Percentiles rank a stretch among this genome's conserved stretches.
Conservation (phyloP, 2,888 invertebrate genomes). For the Heliconius aoede region DNA sequence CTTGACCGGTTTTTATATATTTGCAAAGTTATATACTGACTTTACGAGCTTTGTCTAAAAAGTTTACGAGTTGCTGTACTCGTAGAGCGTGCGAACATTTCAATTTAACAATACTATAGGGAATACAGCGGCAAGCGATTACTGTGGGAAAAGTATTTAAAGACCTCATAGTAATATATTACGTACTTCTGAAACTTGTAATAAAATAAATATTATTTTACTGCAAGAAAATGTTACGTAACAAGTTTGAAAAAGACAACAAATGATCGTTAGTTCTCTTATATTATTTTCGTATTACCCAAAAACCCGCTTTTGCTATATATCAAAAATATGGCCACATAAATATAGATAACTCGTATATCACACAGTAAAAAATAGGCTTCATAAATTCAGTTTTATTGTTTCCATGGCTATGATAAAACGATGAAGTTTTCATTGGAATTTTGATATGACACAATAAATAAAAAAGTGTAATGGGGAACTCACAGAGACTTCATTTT, state of each 20-base stretch:
- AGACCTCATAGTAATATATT: too few species aligned
- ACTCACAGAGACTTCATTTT: neutral
- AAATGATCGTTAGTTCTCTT: neutral
- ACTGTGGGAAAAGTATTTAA: neutral
- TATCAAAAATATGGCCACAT: conserved; percentile 30
- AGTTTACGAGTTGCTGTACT: neutral
- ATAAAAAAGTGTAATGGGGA: neutral
- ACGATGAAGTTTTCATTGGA: conserved; percentile 23
- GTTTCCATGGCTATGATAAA: conserved; percentile 24
- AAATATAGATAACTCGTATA: conserved; percentile 28
- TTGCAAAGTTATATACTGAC: too few species aligned
- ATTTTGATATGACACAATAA: conserved; percentile 1
- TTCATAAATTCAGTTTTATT: conserved; percentile 37
- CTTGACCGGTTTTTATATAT: too few species aligned
- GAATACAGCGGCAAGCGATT: neutral
- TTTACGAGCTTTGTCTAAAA: neutral
- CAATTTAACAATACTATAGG: conserved; percentile 2
- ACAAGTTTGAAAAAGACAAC: neutral
- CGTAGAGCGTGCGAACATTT: neutral
- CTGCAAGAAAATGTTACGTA: neutral
- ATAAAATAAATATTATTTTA: neutral
- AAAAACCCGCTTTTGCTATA: neutral
- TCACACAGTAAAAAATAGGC: conserved; percentile 29
- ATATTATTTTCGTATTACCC: neutral
- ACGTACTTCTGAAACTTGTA: too few species aligned